Base-by-base conservation (phyloP, 2,888 invertebrate species). In the Agrypnus murinus region DNA sequence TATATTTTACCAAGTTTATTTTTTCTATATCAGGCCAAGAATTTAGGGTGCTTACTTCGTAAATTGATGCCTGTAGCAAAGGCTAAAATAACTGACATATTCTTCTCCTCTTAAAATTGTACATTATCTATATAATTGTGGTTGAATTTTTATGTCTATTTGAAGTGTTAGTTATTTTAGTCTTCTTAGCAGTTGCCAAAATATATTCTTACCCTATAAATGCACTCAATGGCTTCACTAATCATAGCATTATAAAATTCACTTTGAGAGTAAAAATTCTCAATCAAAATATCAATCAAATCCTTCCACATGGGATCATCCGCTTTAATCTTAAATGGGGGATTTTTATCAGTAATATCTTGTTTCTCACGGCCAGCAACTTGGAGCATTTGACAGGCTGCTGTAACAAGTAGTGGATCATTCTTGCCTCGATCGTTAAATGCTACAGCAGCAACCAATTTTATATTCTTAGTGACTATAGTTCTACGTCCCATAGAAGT, bases 361-460 rank as follows among this genome's bases (percentile, higher is more conserved):
- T 81, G 82, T 68, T 79, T 83, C 55, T 82, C 83, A 31, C 78
- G 79, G 55, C 85, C 85, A n/a, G 88, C 85, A 74, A 88, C 87
- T 1, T 87, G 76, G 15, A 93, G 83, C 34, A 90, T 88, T 74
- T 87, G 83, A 76, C 92, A 92, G 0, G 89, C 88, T 57, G 89
- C 88, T 50, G 87, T 86, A 1, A 90, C 88, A 57, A 92, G 82
- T 7, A 88, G 81, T 73, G 90, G 86, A 80, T 90, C 87, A 1
- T 82, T 82, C 46, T 84, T 83, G 1, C 88, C 87, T 55, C 88
- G 80, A 34, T 85, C 82, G 10, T 87, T 91, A 10, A 95, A 87
- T 0, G 94, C 95, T 74, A 94, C 89, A 10, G 89, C 88, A 69
- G 94, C 89, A 50, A 97, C 89, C 4, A 93, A 88, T 74, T 91